Base-by-base conservation (phyloP, 2,113 vertebrate species). In the Lanius ludovicianus region DNA sequence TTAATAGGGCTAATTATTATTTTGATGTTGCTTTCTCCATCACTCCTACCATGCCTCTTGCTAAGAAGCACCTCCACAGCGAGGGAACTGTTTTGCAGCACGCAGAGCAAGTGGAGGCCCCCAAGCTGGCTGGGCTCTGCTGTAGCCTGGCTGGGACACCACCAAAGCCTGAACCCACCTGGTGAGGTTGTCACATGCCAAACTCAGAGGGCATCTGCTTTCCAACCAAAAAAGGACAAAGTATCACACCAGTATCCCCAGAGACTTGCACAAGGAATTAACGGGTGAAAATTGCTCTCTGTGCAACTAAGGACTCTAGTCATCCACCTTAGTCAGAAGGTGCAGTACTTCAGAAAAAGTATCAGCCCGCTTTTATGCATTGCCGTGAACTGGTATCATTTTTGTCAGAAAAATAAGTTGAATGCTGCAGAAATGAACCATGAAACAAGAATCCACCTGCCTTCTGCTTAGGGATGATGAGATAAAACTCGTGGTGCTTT, bases 391-490 rank as follows among this genome's bases (percentile, higher is more conserved):
- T 11, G 21, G 2, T 2, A 9, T 0, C 15, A 35, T 25, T 68
- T 79, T 74, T 70, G 19, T 42, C 63, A 73, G 15, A 47, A 47
- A 67, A 74, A 69, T 22, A 20, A 4, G 55, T 5, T 31, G 44
- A 76, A 80, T 46, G n/a, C 55, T 59, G 28, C 41, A 64, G 53
- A 60, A 71, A 69, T 49, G 27, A 84, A 39, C 8, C 42, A 42
- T 53, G 84, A 91, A 84, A 65, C 33, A 71, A 67, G 39, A 79
- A 55, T 18, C 44, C 14, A 50, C 30, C 19, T 65, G 46, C n/a
- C n/a, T 91, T 84, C 50, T 0, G 0, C 53, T 62, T 49, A 60
- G 3, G 21, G n/a, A 73, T 44, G 35, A 44, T 3, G 3, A 85
- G 24, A 57, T 81, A 75, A 57, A 90, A 69, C 11, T 64, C 35